Percentiles rank a stretch among this genome's conserved stretches.
Conservation (phyloP, 2,888 invertebrate genomes). For the Archips crataeganus region DNA sequence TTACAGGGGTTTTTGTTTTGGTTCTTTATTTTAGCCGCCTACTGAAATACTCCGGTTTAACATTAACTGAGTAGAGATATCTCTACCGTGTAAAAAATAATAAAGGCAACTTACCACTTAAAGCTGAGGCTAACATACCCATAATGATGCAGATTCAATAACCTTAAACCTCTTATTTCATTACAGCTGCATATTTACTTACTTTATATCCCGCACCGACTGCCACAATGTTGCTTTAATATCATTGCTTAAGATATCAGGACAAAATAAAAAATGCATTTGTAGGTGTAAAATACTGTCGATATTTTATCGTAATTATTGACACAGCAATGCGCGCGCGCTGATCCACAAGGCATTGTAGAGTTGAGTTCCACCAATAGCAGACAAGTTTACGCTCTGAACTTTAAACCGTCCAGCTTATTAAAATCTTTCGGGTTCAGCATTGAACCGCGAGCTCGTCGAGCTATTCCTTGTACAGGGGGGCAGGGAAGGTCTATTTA, state of each 20-base stretch:
- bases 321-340: constrained; percentile 54
- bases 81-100: neutral
- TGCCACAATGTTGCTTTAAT: constrained; percentile 69
- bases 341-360: constrained; percentile 54
- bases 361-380: constrained; percentile 62
- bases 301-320: constrained; percentile 70
- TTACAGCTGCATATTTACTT: constrained; percentile 61
- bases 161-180: constrained; percentile 76
- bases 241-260: constrained; percentile 70
- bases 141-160: constrained; percentile 57
- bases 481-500: constrained; percentile 55
- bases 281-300: constrained; percentile 66
- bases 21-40: too few species aligned
- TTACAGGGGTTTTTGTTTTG: too few species aligned
- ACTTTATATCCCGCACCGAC: constrained; percentile 55
- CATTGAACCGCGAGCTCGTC: constrained; percentile 43
- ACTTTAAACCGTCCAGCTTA: constrained; percentile 59
- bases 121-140: constrained; percentile 56
- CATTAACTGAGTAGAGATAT: too few species aligned
- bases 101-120: constrained; percentile 17
- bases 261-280: constrained; percentile 58
- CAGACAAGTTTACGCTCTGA: constrained; percentile 65
- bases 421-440: constrained; percentile 55
- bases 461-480: constrained; percentile 42
- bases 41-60: too few species aligned